Conservation (phyloP, 1,140 invertebrate genomes). For the Zaprionus camerounensis region DNA sequence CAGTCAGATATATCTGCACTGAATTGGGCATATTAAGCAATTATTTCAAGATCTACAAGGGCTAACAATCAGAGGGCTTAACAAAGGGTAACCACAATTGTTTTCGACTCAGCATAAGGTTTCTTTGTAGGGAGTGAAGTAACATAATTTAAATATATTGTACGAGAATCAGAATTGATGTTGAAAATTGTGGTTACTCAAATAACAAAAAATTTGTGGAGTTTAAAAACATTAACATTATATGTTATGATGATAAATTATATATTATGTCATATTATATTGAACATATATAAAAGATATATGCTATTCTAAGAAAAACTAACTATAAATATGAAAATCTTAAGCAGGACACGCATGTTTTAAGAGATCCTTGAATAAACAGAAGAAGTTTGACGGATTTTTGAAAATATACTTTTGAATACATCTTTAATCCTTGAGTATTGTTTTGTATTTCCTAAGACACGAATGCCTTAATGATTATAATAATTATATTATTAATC, state of each 20-base stretch:
- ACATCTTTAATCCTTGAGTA: neutral
- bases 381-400: neutral
- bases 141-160: neutral
- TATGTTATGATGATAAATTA: too few relatives aligned
- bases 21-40: slow-evolving; percentile 4
- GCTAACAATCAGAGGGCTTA: slow-evolving; percentile 6
- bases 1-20: neutral
- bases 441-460: neutral
- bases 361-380: neutral
- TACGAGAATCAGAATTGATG: neutral
- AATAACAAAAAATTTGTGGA: neutral
- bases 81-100: neutral
- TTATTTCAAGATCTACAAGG: slow-evolving; percentile 7
- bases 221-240: too few relatives aligned
- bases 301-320: too few relatives aligned
- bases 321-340: neutral
- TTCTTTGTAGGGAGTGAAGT: neutral
- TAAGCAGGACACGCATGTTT: neutral
- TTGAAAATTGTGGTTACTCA: neutral
- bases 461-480: too few relatives aligned
- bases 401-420: neutral
- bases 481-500: too few relatives aligned
- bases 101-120: neutral
- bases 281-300: too few relatives aligned
- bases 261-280: too few relatives aligned